Conservation (phyloP, 2,797 vertebrate species). For the Sebastes diploproa region DNA sequence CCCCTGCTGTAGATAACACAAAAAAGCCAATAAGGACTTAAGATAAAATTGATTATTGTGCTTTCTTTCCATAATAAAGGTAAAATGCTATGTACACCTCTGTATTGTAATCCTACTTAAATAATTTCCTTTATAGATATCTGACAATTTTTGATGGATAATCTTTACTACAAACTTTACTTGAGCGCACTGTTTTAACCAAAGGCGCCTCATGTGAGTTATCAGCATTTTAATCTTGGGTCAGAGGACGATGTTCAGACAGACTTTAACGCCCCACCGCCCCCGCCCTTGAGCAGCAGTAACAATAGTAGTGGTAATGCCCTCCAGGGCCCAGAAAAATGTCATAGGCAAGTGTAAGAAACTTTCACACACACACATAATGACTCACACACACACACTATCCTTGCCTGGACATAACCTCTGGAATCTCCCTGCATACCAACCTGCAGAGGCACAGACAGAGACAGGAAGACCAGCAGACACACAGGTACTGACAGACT, state of each 20-base stretch:
- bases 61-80: neutral
- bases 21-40: neutral
- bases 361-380: neutral
- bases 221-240: neutral
- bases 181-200: neutral
- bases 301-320: neutral
- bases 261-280: neutral
- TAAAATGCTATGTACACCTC: too few species aligned
- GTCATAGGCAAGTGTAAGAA: too few species aligned
- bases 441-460: neutral
- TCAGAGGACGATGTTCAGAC: neutral
- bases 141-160: too few species aligned
- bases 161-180: neutral
- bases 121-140: too few species aligned
- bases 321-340: neutral
- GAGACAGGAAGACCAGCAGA: constrained; percentile 10
- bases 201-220: neutral
- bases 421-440: constrained; percentile 32
- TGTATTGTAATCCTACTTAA: too few species aligned
- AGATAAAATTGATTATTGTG: neutral
- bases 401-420: neutral
- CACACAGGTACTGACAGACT: constrained; percentile 10
- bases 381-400: neutral
- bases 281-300: neutral
- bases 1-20: too few species aligned